Evolutionary conservation across 2,888 invertebrate species (phyloP), one percentile per base, ranked within the genome.

Genomic region (Ophioninae sp.): DNA sequence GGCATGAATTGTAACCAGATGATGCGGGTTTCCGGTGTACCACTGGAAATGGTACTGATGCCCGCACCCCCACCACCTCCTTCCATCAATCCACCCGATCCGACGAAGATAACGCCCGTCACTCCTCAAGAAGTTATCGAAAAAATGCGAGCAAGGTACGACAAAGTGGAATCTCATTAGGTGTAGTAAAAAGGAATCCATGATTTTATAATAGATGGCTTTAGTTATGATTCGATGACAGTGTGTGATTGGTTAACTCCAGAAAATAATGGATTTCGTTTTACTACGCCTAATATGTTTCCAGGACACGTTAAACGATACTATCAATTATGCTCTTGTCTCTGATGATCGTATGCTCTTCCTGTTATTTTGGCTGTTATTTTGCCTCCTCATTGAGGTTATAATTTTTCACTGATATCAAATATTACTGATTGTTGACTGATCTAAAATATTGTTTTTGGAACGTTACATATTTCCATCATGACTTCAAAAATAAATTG

Each of bases 51-150:
- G 88, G 89, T 89, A 10, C 87, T 91, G 86, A 92, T 92, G 89
- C 93, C 93, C 39, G 91, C 91, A 41, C 91, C 93, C 20, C 93
- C 93, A 39, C 92, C 93, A 21, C 92, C 93, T 7, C 92, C 93
- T 23, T 87, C 89, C 17, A 90, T 91, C 78, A 91, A 91, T 44
- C 91, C 93, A 77, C 89, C 92, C 68, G 93, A 93, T 87, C 93
- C 93, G 57, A 91, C 92, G 7, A 92, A 92, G 87, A 87, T 90
- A 70, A 87, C 91, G 73, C 91, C 94, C 21, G 89, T 94, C 78
- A 93, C 94, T n/a, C 94, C 94, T 0, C 93, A 94, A 89, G 93
- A 94, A 91, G 93, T 94, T 77, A 91, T 94, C 6, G 93, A 93
- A 67, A 94, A 94, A 89, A 91, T 94, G 81, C 90, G 93, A 20